Evolutionary conservation across 2,888 invertebrate species (phyloP).

Genomic region (Drosophila vallismaia): DNA sequence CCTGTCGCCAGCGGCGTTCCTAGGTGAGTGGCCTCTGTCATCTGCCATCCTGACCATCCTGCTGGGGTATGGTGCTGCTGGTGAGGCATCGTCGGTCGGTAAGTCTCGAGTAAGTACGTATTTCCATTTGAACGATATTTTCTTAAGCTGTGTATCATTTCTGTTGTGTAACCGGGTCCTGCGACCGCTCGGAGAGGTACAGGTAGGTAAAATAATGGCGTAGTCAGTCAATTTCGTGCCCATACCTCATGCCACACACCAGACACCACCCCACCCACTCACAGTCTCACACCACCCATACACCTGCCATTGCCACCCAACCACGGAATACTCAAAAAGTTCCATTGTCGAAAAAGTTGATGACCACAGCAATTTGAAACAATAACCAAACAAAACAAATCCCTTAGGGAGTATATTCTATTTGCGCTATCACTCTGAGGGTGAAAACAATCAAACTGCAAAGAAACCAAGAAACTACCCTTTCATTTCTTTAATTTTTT

Average conservation of each 20-base stretch:
- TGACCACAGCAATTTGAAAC: conserved; percentile 50
- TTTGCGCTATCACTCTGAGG: conserved; percentile 41
- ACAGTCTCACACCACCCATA: conserved; percentile 8
- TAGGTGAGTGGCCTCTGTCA: conserved; percentile 59
- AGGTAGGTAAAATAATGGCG: conserved; percentile 58
- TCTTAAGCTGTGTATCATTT: conserved; percentile 37
- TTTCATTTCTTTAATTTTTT: conserved; percentile 48
- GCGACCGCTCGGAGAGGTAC: conserved; percentile 17
- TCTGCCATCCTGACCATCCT: not conserved
- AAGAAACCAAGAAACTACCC: conserved; percentile 52
- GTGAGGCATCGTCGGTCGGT: not conserved
- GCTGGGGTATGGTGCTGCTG: too few species aligned
- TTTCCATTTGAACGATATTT: conserved; percentile 15
- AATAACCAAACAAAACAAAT: conserved; percentile 13
- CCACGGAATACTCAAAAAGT: conserved; percentile 4
- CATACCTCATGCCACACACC: conserved; percentile 43
- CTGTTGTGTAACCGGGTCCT: conserved; percentile 29
- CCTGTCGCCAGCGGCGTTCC: not conserved
- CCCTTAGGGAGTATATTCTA: conserved; percentile 47
- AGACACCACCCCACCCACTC: conserved; percentile 10
- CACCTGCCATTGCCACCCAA: conserved; percentile 1
- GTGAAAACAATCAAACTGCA: conserved; percentile 59
- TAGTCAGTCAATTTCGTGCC: conserved; percentile 44
- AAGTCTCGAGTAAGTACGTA: conserved; percentile 42
- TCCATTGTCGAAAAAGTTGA: conserved; percentile 49